phyloP scores from a whole-genome alignment of 37 sponge, comb jelly and placozoan species.

The Haliclona indistincta region DNA sequence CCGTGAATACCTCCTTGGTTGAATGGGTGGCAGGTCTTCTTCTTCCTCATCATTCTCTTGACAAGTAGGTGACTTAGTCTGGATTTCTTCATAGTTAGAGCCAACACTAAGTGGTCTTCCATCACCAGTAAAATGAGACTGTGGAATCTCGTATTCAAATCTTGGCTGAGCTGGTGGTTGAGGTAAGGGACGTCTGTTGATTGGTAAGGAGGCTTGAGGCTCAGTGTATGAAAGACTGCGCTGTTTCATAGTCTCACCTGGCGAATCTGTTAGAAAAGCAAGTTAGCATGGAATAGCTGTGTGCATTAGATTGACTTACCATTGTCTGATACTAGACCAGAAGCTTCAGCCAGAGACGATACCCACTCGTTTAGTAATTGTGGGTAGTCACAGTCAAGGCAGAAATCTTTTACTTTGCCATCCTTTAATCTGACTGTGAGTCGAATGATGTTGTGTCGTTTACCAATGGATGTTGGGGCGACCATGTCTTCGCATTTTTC shows the following conservation, averaged over 20 bases:
- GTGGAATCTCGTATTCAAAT: neutral
- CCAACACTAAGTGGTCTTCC: neutral
- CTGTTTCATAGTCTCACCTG: too few species aligned
- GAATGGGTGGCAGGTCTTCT: too few species aligned
- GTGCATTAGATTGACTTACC: too few species aligned
- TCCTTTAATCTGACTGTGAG: conserved; percentile 15
- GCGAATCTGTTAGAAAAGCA: too few species aligned
- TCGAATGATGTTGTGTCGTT: conserved; percentile 31
- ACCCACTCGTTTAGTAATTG: conserved; percentile 47
- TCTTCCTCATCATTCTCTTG: too few species aligned
- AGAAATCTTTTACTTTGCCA: conserved; percentile 43
- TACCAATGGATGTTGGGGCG: conserved; percentile 24
- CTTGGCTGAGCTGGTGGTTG: neutral
- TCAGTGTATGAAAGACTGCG: too few species aligned
- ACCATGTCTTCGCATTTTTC: conserved; percentile 59
- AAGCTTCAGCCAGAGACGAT: conserved; percentile 29
- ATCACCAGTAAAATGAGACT: neutral
- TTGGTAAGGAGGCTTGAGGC: neutral
- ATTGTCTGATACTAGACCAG: conserved; percentile 51
- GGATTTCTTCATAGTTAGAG: neutral
- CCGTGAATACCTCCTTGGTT: neutral
- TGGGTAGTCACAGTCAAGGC: conserved; percentile 47
- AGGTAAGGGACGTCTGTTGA: neutral
- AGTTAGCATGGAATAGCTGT: too few species aligned
- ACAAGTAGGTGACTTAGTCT: neutral